Base-by-base conservation (phyloP, 2,113 vertebrate genomes). In the Dicrurus megarhynchus region DNA sequence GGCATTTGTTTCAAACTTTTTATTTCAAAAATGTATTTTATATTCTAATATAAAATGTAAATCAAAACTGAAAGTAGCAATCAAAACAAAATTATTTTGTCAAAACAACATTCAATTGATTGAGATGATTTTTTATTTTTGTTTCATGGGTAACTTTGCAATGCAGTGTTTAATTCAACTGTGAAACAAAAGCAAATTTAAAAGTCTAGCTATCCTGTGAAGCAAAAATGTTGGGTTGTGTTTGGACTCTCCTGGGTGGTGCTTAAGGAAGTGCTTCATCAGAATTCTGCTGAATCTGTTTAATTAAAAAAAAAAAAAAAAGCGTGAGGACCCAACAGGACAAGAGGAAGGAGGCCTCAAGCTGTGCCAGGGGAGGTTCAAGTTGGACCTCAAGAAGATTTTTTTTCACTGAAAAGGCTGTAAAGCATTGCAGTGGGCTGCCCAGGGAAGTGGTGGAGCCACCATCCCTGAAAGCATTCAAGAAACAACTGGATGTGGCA, bases 71-170 rank as follows among this genome's bases (percentile, higher is more conserved):
- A 91, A 92, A 82, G 73, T 87, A 95, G 85, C 61, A 87, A 96
- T 97, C 94, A 95, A 94, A 95, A 94, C 91, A 93, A 84, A 96
- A 95, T 97, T 96, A 95, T 90, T 97, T 94, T 96, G 95, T 96
- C 95, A 97, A 96, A 97, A 95, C 78, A 96, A 73, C 79, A 70
- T 70, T 88, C 39, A 37, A 16, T 83, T 97, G 90, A 96, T 85
- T 80, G 78, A 94, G 91, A 91, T 87, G 16, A 83, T 83, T 93
- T 91, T 88, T 77, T 42, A 41, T 93, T 91, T 94, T 97, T 91
- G 78, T 93, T 96, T 96, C 85, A 47, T 86, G 85, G 75, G 47
- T 91, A 91, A 84, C 71, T 93, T 90, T 88, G 59, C 59, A 87
- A 84, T 74, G 53, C 47, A 67, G 13, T 86, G 44, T 90, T 95